Conservation (phyloP, 2,888 invertebrate species). For the Cephalotes varians region DNA sequence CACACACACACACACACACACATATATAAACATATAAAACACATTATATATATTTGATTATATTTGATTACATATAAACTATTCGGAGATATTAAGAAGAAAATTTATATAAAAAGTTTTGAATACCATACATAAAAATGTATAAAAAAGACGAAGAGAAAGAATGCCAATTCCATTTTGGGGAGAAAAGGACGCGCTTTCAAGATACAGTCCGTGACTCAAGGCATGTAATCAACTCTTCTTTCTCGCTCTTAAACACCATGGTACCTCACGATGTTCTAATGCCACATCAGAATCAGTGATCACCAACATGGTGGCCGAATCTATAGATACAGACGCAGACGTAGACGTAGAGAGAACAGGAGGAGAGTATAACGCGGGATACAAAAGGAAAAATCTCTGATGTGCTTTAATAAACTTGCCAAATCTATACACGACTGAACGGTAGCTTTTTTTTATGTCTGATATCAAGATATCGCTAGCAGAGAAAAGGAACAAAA, state of each 20-base stretch:
- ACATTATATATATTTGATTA: background rate
- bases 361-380: background rate
- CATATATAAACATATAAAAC: too few relatives aligned
- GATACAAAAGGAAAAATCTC: too few relatives aligned
- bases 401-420: too few relatives aligned
- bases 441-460: conserved; percentile 38
- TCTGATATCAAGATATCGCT: conserved; percentile 67
- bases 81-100: background rate
- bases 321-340: conserved; percentile 2
- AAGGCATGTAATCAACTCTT: conserved; percentile 80
- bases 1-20: too few relatives aligned
- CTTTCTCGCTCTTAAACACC: conserved; percentile 71
- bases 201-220: conserved; percentile 75
- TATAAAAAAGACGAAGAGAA: conserved; percentile 36
- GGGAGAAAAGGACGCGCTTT: conserved; percentile 58
- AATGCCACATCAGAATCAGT: conserved; percentile 45
- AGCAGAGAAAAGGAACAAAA: conserved; percentile 51
- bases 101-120: background rate
- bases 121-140: conserved; percentile 19
- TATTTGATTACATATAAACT: background rate
- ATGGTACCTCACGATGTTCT: conserved; percentile 42
- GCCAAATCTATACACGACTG: conserved; percentile 37
- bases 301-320: conserved; percentile 33
- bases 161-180: conserved; percentile 59
- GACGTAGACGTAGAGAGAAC: background rate